These are phyloP conservation scores for Malurus alboscapulatus DNA, from an alignment of 2,113 vertebrate species.

Conservation along the genomic window DNA sequence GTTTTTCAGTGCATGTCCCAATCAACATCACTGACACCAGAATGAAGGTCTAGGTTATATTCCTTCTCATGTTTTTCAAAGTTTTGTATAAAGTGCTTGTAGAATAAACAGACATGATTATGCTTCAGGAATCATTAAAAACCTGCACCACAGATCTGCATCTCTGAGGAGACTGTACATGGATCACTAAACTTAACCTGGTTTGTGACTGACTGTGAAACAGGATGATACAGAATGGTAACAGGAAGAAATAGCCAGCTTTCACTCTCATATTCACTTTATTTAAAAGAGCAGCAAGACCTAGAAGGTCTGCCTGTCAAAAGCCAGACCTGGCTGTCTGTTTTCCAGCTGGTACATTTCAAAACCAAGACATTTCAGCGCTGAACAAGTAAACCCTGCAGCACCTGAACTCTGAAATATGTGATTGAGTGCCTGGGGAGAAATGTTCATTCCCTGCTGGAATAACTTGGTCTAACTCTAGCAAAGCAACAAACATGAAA, in stretches of 20 bases:
- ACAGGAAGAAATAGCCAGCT: neutral
- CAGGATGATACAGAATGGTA: neutral
- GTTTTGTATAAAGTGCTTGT: neutral
- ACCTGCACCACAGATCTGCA: neutral
- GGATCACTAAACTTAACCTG: neutral
- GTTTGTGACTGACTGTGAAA: neutral
- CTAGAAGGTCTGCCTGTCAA: neutral
- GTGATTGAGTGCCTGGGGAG: neutral
- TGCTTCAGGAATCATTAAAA: neutral
- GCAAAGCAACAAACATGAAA: neutral
- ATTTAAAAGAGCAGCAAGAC: neutral
- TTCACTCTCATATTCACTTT: neutral
- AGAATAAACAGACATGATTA: neutral
- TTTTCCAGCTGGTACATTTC: neutral
- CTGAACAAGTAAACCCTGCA: neutral
- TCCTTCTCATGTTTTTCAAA: neutral
- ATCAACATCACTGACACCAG: neutral
- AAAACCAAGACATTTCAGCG: neutral
- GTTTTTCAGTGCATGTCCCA: neutral
- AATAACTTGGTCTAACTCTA: neutral
- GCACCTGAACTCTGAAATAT: neutral
- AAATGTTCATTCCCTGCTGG: constrained; percentile 17
- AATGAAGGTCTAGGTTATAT: neutral
- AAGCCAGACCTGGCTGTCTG: neutral
- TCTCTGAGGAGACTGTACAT: neutral